These are phyloP conservation scores for Heterodera schachtii DNA, from an alignment of 1,140 invertebrate genomes.

Conservation along the genomic window DNA sequence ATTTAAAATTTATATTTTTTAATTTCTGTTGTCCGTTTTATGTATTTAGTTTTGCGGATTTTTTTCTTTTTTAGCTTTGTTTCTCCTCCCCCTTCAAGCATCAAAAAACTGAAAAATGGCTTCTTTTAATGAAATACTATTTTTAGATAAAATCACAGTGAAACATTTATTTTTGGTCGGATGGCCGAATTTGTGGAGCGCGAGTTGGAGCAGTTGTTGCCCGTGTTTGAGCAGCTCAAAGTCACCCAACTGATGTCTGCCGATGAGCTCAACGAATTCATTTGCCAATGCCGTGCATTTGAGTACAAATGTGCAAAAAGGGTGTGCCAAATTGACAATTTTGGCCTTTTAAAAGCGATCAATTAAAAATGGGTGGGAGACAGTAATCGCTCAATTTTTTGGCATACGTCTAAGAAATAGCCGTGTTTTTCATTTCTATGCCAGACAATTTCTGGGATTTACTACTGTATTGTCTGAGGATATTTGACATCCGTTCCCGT, in stretches of 20 bases:
- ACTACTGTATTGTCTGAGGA: background rate
- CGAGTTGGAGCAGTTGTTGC: conserved; percentile 18
- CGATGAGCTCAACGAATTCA: conserved; percentile 10
- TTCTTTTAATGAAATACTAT: no score
- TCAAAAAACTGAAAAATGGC: no score
- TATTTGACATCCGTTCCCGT: no score
- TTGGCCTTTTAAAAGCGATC: background rate
- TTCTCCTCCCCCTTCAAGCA: no score
- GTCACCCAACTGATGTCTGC: conserved; percentile 12
- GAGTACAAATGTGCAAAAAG: conserved; percentile 24
- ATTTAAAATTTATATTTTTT: no score
- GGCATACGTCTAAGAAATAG: no score
- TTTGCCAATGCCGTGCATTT: conserved; percentile 5
- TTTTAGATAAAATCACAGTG: no score
- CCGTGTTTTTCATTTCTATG: background rate
- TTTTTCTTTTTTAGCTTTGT: no score
- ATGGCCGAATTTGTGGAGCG: conserved; percentile 31
- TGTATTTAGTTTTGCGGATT: no score
- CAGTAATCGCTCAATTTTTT: no score
- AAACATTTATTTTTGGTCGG: no score
- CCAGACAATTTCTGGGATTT: background rate
- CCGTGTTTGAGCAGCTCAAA: conserved; percentile 23
- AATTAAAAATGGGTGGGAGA: background rate
- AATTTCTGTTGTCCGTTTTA: no score
- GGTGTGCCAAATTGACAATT: background rate